phyloP scores from a whole-genome alignment of 2,888 invertebrate species.

The Sympetrum striolatum region DNA sequence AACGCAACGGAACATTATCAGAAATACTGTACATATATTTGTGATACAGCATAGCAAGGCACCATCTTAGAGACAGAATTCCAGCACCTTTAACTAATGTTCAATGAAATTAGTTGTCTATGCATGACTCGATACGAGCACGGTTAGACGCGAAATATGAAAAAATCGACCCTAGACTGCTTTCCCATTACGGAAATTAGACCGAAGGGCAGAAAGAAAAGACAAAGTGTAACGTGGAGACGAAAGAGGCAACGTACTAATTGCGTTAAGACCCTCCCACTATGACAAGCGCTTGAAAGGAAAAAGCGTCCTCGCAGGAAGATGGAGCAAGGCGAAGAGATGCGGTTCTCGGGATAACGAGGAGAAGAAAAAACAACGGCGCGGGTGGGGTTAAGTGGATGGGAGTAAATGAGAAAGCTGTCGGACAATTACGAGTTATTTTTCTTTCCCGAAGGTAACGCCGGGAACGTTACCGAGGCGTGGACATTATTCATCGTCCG shows the following conservation, averaged over 20 bases:
- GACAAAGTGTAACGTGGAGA: too few relatives aligned
- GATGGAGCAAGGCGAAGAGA: not conserved
- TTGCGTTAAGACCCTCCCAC: not conserved
- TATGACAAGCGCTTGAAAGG: not conserved
- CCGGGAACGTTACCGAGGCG: not conserved
- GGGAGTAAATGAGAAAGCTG: not conserved
- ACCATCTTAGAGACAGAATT: too few relatives aligned
- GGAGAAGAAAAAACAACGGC: not conserved
- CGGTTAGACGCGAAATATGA: too few relatives aligned
- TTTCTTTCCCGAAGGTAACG: not conserved
- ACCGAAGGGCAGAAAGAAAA: not conserved
- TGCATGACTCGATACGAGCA: too few relatives aligned
- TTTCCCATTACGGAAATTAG: too few relatives aligned
- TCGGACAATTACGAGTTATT: not conserved
- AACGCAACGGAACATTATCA: too few relatives aligned
- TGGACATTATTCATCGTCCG: not conserved
- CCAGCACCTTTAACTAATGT: too few relatives aligned
- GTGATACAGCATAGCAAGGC: too few relatives aligned
- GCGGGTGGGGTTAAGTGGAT: not conserved
- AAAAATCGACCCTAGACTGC: too few relatives aligned
- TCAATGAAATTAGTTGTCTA: too few relatives aligned
- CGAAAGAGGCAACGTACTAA: not conserved
- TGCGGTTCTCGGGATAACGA: not conserved
- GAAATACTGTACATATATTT: too few relatives aligned
- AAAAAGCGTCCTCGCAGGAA: not conserved